These are phyloP conservation scores for Patella pellucida DNA, from an alignment of 2,888 invertebrate genomes.

Conservation along the genomic window DNA sequence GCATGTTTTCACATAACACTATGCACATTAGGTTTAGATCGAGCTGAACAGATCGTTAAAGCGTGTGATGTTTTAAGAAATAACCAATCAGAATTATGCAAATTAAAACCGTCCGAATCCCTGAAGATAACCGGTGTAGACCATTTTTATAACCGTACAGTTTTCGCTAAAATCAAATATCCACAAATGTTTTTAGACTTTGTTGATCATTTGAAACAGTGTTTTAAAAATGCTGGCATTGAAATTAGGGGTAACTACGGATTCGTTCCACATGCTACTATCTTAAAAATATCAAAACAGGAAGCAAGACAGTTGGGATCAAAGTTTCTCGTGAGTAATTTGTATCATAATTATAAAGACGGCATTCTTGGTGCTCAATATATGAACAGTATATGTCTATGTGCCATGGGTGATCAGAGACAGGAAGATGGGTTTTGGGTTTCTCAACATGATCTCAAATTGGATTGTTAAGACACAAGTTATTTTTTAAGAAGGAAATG, in stretches of 20 bases:
- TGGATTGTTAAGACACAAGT: not conserved
- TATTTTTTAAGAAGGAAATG: no score
- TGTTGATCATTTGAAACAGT: constrained; percentile 41
- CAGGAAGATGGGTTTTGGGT: constrained; percentile 57
- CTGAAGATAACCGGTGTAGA: constrained; percentile 49
- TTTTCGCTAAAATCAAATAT: constrained; percentile 57
- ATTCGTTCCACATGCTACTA: constrained; percentile 67
- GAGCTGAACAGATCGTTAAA: constrained; percentile 34
- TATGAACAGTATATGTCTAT: constrained; percentile 55
- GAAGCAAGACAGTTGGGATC: constrained; percentile 43
- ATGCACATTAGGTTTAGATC: constrained; percentile 56
- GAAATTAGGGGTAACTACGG: constrained; percentile 57
- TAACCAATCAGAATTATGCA: constrained; percentile 24
- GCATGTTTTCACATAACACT: constrained; percentile 63
- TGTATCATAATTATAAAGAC: constrained; percentile 48
- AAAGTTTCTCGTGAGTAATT: constrained; percentile 47
- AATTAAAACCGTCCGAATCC: constrained; percentile 23
- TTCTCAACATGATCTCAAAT: not conserved
- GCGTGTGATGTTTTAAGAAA: constrained; percentile 34
- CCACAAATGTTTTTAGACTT: constrained; percentile 47
- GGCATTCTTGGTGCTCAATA: constrained; percentile 51
- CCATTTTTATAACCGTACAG: constrained; percentile 58
- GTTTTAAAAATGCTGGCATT: constrained; percentile 43
- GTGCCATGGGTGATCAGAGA: constrained; percentile 55
- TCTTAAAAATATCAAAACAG: constrained; percentile 59